Evolutionary conservation across 2,113 vertebrate species (phyloP).

Genomic region (Hyaena hyaena): DNA sequence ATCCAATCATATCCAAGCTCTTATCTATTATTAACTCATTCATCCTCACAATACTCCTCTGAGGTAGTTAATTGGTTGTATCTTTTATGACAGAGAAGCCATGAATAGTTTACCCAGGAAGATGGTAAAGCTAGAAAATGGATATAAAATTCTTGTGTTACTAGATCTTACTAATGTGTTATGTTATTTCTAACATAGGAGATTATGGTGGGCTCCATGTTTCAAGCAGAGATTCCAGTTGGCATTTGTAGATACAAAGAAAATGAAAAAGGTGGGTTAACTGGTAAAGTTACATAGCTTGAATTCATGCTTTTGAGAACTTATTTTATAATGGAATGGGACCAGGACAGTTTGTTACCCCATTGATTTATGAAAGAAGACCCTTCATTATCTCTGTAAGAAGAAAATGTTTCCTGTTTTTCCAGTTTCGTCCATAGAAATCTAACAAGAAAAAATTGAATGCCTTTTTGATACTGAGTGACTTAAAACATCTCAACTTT

Average conservation of each 20-base stretch:
- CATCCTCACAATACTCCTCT: constrained; percentile 68
- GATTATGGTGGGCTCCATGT: constrained; percentile 99
- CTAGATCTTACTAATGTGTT: constrained; percentile 55
- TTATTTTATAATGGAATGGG: constrained; percentile 4
- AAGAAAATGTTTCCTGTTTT: neutral
- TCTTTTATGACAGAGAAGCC: constrained; percentile 54
- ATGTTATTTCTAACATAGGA: constrained; percentile 88
- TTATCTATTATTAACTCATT: constrained; percentile 76
- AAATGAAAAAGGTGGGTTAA: constrained; percentile 94
- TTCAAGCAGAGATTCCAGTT: constrained; percentile 97
- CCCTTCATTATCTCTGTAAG: neutral
- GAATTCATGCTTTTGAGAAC: neutral
- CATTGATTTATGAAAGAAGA: neutral
- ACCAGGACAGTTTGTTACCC: neutral
- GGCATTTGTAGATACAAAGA: constrained; percentile 96
- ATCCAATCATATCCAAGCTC: constrained; percentile 53
- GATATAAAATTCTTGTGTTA: constrained; percentile 32
- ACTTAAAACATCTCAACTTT: neutral
- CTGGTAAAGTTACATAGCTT: neutral
- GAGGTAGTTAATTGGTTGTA: constrained; percentile 57
- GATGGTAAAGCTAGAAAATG: constrained; percentile 44
- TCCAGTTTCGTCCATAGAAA: neutral
- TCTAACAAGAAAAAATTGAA: neutral
- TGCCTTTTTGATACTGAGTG: neutral
- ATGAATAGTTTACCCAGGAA: constrained; percentile 50